phyloP scores from a whole-genome alignment of 2,888 invertebrate genomes.

The Napeogenes sylphis region DNA sequence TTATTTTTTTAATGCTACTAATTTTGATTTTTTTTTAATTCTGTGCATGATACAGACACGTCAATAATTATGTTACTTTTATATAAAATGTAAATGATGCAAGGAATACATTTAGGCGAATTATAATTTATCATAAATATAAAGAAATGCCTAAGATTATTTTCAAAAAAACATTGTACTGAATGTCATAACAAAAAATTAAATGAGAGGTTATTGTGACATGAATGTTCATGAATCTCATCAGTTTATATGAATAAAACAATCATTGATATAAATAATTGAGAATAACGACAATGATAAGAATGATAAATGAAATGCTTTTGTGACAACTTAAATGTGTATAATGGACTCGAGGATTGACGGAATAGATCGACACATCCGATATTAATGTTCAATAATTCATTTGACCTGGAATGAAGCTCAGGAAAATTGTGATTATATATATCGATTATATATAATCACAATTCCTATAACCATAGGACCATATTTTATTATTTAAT shows the following conservation, averaged over 20 bases:
- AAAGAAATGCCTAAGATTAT: no score
- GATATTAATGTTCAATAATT: constrained; percentile 24
- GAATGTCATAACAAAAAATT: no score
- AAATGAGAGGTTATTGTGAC: no score
- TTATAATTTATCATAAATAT: no score
- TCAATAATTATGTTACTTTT: no score
- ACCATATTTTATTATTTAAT: not conserved
- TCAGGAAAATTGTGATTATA: constrained; percentile 16
- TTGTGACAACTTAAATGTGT: constrained; percentile 13
- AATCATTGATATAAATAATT: not conserved
- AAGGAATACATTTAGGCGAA: no score
- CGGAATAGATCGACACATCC: constrained; percentile 13
- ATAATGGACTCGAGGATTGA: constrained; percentile 19
- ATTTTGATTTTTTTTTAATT: no score
- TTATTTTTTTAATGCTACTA: no score
- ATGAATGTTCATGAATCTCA: not conserved
- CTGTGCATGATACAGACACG: no score
- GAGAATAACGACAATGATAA: not conserved
- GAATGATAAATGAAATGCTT: constrained; percentile 18
- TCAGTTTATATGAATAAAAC: not conserved
- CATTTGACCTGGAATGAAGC: constrained; percentile 24
- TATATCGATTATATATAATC: constrained; percentile 8
- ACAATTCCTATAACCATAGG: no score
- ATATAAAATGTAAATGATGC: no score
- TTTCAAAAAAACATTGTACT: no score